Evolutionary conservation across 2,113 vertebrate species (phyloP).

Genomic region (Perognathus longimembris): DNA sequence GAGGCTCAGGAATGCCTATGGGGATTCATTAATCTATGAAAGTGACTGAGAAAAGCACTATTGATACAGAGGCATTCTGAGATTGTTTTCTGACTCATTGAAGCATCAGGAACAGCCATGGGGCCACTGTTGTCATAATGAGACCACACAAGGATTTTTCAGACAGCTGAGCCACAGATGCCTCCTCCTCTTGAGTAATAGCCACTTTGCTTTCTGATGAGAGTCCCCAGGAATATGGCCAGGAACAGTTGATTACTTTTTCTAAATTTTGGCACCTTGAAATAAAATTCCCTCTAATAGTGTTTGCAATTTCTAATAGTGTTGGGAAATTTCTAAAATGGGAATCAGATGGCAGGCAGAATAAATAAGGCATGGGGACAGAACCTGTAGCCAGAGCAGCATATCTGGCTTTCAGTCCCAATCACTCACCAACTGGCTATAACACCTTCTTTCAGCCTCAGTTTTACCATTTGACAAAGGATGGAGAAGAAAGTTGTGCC

Average conservation of each 20-base stretch:
- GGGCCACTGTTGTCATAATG: not conserved
- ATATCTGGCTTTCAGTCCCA: not conserved
- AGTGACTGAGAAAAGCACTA: not conserved
- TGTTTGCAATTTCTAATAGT: not conserved
- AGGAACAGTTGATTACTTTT: conserved; percentile 31
- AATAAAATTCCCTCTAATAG: not conserved
- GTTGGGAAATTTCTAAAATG: conserved; percentile 26
- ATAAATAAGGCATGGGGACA: too few relatives aligned
- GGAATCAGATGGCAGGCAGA: conserved; percentile 35
- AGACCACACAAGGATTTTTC: not conserved
- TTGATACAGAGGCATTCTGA: not conserved
- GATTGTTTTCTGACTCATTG: not conserved
- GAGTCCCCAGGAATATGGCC: not conserved
- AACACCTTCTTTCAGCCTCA: not conserved
- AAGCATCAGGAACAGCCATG: not conserved
- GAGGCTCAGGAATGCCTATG: not conserved
- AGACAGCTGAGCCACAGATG: not conserved
- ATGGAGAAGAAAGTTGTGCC: not conserved
- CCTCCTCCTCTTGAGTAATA: not conserved
- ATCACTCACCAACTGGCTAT: accelerated
- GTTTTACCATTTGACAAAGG: not conserved
- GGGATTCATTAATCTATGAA: not conserved
- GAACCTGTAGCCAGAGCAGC: too few relatives aligned
- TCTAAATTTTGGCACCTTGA: not conserved
- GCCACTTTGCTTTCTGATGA: not conserved